These are phyloP conservation scores for Macrosiphum euphorbiae DNA, from an alignment of 2,888 invertebrate species.

Conservation along the genomic window DNA sequence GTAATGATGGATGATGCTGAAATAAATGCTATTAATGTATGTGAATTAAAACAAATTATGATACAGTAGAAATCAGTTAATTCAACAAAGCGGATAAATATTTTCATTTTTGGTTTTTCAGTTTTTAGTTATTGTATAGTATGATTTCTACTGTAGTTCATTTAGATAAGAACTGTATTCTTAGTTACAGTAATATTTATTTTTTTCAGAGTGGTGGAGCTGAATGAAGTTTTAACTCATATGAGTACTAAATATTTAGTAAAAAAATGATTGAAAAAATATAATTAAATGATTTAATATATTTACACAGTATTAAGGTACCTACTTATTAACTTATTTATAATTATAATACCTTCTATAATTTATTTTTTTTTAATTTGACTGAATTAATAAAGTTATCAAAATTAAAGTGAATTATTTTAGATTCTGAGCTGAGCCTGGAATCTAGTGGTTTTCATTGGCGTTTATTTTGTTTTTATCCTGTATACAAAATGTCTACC, in stretches of 20 bases:
- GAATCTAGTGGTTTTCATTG: too few relatives aligned
- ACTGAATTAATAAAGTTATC: not conserved
- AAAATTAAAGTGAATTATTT: not conserved
- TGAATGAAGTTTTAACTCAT: constrained; percentile 37
- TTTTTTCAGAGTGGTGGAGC: constrained; percentile 61
- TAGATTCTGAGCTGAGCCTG: too few relatives aligned
- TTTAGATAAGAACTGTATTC: constrained; percentile 7
- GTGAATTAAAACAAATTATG: constrained; percentile 58
- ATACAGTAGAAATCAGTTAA: not conserved
- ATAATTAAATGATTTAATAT: not conserved
- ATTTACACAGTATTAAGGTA: constrained; percentile 32
- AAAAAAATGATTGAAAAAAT: too few relatives aligned
- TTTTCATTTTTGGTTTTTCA: not conserved
- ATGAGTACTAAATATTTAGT: constrained; percentile 24
- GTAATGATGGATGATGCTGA: constrained; percentile 69
- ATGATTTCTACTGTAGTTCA: not conserved
- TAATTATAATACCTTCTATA: not conserved
- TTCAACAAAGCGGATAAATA: not conserved
- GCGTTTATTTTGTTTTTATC: too few relatives aligned
- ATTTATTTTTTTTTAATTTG: not conserved
- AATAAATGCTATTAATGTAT: constrained; percentile 71
- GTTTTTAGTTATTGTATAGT: not conserved
- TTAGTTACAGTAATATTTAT: constrained; percentile 7
- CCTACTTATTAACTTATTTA: not conserved
- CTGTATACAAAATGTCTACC: too few relatives aligned